A percentile compares a stretch with the other conserved stretches of the same genome.
Conservation (phyloP, 2,113 vertebrate species). For the Oenanthe oenanthe region DNA sequence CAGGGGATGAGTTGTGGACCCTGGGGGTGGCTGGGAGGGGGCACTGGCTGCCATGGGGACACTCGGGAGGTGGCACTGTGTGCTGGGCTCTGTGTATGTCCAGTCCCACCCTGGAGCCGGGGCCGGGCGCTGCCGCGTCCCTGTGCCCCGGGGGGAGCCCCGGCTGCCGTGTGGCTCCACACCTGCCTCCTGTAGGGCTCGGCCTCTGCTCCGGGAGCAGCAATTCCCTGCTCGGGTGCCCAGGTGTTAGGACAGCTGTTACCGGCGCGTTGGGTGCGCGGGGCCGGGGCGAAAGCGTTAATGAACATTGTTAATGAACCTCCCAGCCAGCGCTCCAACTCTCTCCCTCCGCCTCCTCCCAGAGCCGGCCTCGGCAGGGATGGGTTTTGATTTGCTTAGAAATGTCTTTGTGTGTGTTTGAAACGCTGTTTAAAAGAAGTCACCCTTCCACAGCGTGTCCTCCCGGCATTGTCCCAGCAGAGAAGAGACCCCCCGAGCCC, state of each 20-base stretch:
- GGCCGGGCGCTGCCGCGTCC: not conserved
- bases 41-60: rapidly evolving
- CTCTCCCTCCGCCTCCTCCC: not conserved
- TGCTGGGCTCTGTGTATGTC: not conserved
- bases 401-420: constrained; percentile 14
- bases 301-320: not conserved
- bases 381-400: not conserved
- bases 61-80: rapidly evolving
- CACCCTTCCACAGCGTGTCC: constrained; percentile 84
- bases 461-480: constrained; percentile 80
- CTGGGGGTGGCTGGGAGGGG: not conserved
- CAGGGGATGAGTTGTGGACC: not conserved
- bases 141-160: rapidly evolving
- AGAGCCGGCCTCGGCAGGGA: not conserved
- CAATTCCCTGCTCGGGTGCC: not conserved
- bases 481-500: constrained; percentile 90
- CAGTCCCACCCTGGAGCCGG: not conserved
- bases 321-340: not conserved
- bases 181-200: not conserved
- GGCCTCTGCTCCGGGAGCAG: not conserved
- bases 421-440: constrained; percentile 81
- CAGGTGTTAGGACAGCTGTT: not conserved
- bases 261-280: not conserved
- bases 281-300: not conserved
- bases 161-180: not conserved